Conservation (phyloP, 2,113 vertebrate genomes). For the Oreochromis aureus region DNA sequence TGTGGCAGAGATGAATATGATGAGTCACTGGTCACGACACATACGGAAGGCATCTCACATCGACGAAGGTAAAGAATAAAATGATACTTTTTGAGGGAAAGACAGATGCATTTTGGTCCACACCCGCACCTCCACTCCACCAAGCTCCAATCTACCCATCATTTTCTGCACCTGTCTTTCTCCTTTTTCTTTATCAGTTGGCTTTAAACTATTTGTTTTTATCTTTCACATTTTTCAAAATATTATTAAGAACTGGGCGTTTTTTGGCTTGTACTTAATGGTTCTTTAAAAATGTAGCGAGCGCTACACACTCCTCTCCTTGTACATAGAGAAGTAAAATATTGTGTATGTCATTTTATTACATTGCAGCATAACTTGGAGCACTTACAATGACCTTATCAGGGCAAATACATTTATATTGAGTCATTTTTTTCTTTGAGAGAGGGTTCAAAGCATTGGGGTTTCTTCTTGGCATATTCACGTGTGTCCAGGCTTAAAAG, state of each 20-base stretch:
- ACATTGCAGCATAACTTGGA: neutral
- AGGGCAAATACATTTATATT: neutral
- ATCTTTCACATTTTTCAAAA: neutral
- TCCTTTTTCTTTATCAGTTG: neutral
- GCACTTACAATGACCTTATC: neutral
- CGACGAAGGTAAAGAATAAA: neutral
- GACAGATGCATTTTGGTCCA: neutral
- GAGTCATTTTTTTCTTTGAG: neutral
- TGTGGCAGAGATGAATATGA: neutral
- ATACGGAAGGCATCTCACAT: neutral
- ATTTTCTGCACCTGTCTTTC: neutral
- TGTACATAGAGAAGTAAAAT: neutral
- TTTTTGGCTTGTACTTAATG: slow-evolving; percentile 1
- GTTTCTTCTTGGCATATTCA: neutral
- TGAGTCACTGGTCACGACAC: slow-evolving; percentile 5
- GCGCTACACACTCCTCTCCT: neutral
- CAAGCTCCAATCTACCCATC: neutral
- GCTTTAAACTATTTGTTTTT: neutral
- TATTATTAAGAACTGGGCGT: neutral
- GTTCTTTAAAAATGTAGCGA: neutral
- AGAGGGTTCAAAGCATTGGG: neutral
- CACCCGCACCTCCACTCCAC: neutral
- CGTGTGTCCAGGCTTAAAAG: neutral
- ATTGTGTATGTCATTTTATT: neutral
- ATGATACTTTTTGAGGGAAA: neutral